Conservation (phyloP, 2,113 vertebrate genomes). For the Ascaphus truei region DNA sequence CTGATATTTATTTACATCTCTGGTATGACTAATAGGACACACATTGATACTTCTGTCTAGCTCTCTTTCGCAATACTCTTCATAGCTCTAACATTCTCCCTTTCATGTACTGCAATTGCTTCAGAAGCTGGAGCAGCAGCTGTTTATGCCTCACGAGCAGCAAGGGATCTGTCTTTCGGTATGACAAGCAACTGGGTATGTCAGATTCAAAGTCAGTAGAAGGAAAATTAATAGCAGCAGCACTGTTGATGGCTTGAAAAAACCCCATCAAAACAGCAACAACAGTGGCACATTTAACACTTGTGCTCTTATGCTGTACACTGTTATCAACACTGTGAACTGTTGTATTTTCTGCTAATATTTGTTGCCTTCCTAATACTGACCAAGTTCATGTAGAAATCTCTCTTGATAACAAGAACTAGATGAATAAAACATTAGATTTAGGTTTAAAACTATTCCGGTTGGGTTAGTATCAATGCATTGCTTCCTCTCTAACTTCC, state of each 20-base stretch:
- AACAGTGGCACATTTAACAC: background rate
- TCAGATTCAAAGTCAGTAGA: conserved; percentile 5
- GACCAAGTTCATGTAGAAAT: too few relatives aligned
- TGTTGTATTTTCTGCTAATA: conserved; percentile 1
- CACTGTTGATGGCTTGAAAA: conserved; percentile 7
- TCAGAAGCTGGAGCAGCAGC: conserved; percentile 9
- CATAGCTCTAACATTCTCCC: background rate
- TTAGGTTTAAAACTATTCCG: too few relatives aligned
- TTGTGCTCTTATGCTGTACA: background rate
- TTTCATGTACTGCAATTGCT: background rate
- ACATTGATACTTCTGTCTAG: too few relatives aligned
- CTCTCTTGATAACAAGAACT: background rate
- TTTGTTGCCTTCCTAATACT: too few relatives aligned
- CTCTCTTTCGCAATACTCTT: too few relatives aligned
- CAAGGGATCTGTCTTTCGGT: conserved; percentile 4
- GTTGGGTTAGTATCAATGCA: too few relatives aligned
- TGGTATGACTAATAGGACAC: too few relatives aligned
- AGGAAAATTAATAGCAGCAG: conserved; percentile 17
- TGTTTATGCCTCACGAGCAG: background rate
- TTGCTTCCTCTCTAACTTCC: too few relatives aligned
- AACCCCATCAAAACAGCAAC: background rate
- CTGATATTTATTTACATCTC: too few relatives aligned
- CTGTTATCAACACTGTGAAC: background rate
- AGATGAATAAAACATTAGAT: conserved; percentile 4
- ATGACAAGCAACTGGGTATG: conserved; percentile 8